Evolutionary conservation across 2,113 vertebrate species (phyloP).

Genomic region (Lycaon pictus): DNA sequence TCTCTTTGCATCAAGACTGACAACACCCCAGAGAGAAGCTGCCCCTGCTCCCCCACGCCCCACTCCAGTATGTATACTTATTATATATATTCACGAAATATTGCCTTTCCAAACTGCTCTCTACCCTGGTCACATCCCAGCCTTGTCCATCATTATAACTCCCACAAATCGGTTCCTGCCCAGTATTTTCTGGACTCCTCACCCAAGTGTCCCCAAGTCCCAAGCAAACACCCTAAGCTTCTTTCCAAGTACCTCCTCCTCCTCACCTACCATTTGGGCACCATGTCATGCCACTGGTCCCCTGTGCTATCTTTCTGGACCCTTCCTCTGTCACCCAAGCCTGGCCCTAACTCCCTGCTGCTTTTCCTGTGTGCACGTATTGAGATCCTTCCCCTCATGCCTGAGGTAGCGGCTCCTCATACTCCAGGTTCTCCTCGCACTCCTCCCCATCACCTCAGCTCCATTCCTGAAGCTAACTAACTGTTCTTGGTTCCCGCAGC

Average conservation of each 20-base stretch:
- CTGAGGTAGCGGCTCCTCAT: background rate
- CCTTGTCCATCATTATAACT: background rate
- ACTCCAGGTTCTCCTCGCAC: slow-evolving; percentile 36
- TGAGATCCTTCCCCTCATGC: background rate
- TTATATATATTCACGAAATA: background rate
- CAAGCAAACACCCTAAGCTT: background rate
- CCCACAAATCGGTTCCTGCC: background rate
- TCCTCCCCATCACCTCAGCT: background rate
- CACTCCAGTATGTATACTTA: background rate
- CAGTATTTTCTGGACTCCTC: background rate
- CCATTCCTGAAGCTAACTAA: background rate
- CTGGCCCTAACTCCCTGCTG: background rate
- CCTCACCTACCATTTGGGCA: background rate
- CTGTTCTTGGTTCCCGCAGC: background rate
- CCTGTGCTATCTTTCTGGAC: background rate
- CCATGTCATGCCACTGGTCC: background rate
- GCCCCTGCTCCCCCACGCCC: background rate
- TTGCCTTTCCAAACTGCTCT: background rate
- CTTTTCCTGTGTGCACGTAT: background rate
- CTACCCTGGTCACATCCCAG: background rate
- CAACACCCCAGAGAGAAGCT: background rate
- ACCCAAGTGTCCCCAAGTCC: background rate
- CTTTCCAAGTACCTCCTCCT: background rate
- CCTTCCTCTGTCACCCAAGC: slow-evolving; percentile 4
- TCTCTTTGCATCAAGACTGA: slow-evolving; percentile 19